Base-by-base conservation (phyloP, 1,140 invertebrate genomes). In the Cherax quadricarinatus region DNA sequence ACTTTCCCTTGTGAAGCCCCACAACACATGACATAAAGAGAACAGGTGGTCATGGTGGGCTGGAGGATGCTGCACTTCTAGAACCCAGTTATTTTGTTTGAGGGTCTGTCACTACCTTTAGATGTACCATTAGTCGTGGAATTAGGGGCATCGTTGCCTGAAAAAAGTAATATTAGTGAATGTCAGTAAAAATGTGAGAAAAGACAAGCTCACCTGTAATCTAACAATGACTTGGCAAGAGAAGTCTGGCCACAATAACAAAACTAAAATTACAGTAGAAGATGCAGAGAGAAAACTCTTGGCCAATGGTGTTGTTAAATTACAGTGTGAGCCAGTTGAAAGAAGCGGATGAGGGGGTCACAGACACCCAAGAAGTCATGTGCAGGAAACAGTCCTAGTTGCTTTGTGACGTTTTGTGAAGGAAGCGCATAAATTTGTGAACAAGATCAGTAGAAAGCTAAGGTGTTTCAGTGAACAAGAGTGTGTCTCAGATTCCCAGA, bases 111-210 rank as follows among this genome's bases (percentile, higher is more conserved):
- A 91, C 91, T 94, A 92, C 93, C 93, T 94, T 94, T 94, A 91
- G 93, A 93, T 91, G 93, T 94, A 93, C 93, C 93, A 93, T 94
- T 94, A 91, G 91, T 94, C 93, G 93, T 94, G 86, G 93, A 94
- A 93, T 94, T 94, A 89, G 90, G 91, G 89, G 93, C 93, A 94
- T 94, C 93, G 89, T 93, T 91, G 93, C 93, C 93, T 94, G 93
- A 94, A 94, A 94, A 94, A 89, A 94, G 92, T 93, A 94, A 94
- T 91, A 94, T 93, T 88, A 91, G 89, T 88, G 87, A 93, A 91
- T 85, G 89, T 93, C 89, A 94, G 90, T 91, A 91, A 88, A 75
- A 83, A 89, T 83, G 75, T 70, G 81, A 80, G 60, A 86, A 82
- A 92, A 86, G 85, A 85, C 78, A 66, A 87, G 62, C 90, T 91